phyloP scores from a whole-genome alignment of 2,113 vertebrate genomes.

The Ranitomeya imitator region DNA sequence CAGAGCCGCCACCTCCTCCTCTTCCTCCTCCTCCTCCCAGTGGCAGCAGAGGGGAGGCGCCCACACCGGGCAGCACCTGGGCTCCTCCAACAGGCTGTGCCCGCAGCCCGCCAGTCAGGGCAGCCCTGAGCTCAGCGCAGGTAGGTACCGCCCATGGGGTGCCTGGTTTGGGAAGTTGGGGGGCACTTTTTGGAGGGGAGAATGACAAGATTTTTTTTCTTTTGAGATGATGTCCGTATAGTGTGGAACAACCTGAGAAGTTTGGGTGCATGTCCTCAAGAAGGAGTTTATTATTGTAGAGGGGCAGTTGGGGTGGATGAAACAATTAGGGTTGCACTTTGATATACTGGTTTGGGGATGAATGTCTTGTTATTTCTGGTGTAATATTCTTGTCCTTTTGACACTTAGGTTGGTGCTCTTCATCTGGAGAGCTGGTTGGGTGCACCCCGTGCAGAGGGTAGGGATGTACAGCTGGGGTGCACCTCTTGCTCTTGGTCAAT shows the following conservation, averaged over 20 bases:
- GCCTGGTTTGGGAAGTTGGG: not conserved
- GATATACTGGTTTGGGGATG: no score
- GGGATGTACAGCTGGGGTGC: not conserved
- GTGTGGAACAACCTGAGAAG: no score
- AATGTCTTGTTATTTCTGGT: no score
- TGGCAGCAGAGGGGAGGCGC: constrained; percentile 65
- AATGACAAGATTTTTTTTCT: no score
- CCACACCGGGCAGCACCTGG: constrained; percentile 59
- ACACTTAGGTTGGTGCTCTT: not conserved
- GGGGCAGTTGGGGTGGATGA: not conserved
- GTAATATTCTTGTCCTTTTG: not conserved
- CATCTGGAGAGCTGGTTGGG: not conserved
- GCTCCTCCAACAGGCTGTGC: constrained; percentile 69
- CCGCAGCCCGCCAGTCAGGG: constrained; percentile 72
- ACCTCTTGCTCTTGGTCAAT: not conserved
- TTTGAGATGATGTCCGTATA: no score
- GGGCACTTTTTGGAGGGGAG: not conserved
- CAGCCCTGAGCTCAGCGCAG: constrained; percentile 84
- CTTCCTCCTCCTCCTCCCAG: constrained; percentile 72
- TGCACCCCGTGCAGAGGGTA: not conserved
- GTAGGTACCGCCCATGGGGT: constrained; percentile 67
- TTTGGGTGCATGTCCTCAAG: no score
- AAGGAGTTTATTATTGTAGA: no score
- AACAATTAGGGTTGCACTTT: no score
- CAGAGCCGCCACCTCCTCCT: constrained; percentile 77